Conservation (phyloP, 1,140 invertebrate genomes). For the Ooceraea biroi region DNA sequence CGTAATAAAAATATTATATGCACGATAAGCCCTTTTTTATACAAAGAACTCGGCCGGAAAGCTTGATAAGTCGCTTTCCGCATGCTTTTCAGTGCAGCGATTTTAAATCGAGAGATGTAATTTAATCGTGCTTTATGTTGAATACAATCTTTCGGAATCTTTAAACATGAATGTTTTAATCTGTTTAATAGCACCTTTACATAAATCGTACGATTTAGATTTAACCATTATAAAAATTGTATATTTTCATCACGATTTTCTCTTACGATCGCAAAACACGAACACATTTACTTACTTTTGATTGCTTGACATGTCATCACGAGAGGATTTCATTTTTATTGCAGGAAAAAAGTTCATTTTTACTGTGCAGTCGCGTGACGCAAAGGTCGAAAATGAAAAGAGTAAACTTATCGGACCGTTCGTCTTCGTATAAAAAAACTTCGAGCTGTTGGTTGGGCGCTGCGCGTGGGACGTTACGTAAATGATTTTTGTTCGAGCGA, state of each 20-base stretch:
- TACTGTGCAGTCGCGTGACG: not conserved
- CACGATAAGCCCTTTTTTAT: not conserved
- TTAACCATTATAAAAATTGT: not conserved
- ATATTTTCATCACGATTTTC: not conserved
- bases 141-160: too few species aligned
- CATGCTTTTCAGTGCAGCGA: not conserved
- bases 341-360: not conserved
- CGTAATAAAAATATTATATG: conserved; percentile 34
- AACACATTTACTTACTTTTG: too few species aligned
- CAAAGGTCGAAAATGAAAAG: conserved; percentile 24
- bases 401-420: conserved; percentile 9
- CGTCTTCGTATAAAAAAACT: not conserved
- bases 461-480: conserved; percentile 25
- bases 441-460: not conserved
- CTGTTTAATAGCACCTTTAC: too few species aligned
- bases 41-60: not conserved
- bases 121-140: too few species aligned
- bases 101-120: not conserved
- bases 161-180: not conserved
- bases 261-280: too few species aligned
- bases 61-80: not conserved
- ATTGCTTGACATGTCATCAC: too few species aligned
- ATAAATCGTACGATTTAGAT: too few species aligned
- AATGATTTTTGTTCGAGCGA: conserved; percentile 58
- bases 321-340: too few species aligned